Percentiles rank a stretch among this genome's conserved stretches.
phyloP scores from a whole-genome alignment of 30 jellyfish, hydroid and myxozoan genomes.

The Chironex yamaguchii region DNA sequence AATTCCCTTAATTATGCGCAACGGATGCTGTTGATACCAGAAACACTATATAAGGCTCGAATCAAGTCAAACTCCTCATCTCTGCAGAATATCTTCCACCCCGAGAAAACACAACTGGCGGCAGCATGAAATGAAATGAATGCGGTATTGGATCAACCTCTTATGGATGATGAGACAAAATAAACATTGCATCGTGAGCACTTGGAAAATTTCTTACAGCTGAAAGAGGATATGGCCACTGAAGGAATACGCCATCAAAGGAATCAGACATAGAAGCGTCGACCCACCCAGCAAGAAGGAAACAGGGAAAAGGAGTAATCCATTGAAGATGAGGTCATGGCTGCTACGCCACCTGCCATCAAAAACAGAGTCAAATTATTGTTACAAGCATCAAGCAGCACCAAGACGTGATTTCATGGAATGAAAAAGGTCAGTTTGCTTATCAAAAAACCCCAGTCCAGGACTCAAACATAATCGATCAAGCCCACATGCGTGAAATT shows the following conservation, averaged over 20 bases:
- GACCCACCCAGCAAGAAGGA: background rate
- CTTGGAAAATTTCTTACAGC: background rate
- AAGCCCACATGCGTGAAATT: background rate
- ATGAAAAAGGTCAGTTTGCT: background rate
- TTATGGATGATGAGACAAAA: background rate
- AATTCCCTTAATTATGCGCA: no score
- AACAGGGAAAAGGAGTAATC: background rate
- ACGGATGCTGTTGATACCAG: no score
- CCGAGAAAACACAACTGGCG: no score
- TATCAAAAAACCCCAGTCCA: background rate
- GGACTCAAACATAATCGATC: background rate
- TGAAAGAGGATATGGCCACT: background rate
- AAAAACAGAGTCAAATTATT: background rate
- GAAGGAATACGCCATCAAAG: background rate
- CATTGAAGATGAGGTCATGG: background rate
- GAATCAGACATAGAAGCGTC: background rate
- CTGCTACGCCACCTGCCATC: background rate
- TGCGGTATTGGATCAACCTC: no score
- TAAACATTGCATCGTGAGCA: background rate
- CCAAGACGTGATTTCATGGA: background rate
- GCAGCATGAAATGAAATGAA: no score
- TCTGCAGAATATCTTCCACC: no score
- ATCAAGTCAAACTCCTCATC: no score
- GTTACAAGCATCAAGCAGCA: background rate
- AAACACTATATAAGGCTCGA: no score